Evolutionary conservation across 2,797 vertebrate species (phyloP).

Genomic region (Sardinella longiceps): DNA sequence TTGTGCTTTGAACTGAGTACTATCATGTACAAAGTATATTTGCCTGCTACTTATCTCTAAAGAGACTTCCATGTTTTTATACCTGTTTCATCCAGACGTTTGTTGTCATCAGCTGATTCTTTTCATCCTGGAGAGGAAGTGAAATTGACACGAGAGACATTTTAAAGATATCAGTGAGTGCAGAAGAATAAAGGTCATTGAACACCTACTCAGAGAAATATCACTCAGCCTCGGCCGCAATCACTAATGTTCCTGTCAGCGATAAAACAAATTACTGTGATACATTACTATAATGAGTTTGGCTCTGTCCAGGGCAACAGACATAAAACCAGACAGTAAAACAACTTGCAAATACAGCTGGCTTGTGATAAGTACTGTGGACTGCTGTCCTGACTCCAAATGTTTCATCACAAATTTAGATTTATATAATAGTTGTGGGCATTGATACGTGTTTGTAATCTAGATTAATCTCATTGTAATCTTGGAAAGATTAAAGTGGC

Average conservation of each 20-base stretch:
- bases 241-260: not conserved
- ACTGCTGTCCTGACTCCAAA: not conserved
- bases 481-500: no score
- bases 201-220: not conserved
- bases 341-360: not conserved
- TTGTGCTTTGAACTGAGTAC: no score
- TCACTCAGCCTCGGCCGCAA: not conserved
- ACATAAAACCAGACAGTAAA: not conserved
- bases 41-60: no score
- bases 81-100: slow-evolving; percentile 99
- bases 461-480: no score
- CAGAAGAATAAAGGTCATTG: not conserved
- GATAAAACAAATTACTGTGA: not conserved
- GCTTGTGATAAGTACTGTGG: not conserved
- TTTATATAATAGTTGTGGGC: no score
- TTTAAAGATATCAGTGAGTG: not conserved
- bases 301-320: not conserved
- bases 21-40: no score
- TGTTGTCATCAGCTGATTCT: slow-evolving; percentile 96
- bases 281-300: not conserved
- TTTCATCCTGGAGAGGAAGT: slow-evolving; percentile 84
- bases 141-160: slow-evolving; percentile 2
- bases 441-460: no score
- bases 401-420: not conserved
- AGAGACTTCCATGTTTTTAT: slow-evolving; percentile 48